Conservation (phyloP, 2,113 vertebrate species). For the Donacobius atricapilla region DNA sequence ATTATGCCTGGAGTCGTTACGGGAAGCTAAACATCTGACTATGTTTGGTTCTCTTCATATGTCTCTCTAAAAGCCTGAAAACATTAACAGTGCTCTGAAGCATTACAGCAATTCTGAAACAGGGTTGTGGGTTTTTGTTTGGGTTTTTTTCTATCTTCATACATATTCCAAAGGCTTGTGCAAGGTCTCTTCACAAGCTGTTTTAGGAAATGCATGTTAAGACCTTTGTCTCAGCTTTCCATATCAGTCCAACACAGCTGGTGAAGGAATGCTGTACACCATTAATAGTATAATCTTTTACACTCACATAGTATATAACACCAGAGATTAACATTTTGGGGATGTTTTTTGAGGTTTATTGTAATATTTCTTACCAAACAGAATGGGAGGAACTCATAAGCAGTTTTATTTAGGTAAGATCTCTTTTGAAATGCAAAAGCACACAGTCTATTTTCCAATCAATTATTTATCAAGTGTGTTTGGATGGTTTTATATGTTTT, state of each 20-base stretch:
- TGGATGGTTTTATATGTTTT: neutral
- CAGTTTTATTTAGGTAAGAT: neutral
- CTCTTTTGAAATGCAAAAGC: neutral
- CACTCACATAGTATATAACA: neutral
- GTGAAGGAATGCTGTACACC: neutral
- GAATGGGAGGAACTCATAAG: neutral
- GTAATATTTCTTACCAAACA: neutral
- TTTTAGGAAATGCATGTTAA: neutral
- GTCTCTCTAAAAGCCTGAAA: neutral
- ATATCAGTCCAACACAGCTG: neutral
- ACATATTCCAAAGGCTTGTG: neutral
- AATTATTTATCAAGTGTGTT: neutral
- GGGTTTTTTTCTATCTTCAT: neutral
- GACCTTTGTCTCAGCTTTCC: neutral
- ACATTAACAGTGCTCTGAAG: neutral
- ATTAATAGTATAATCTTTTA: neutral
- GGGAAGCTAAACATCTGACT: neutral
- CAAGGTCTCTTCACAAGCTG: neutral
- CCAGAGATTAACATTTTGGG: neutral
- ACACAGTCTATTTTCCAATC: neutral
- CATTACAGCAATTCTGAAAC: neutral
- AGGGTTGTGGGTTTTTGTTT: no score
- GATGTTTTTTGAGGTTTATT: neutral
- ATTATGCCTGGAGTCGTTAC: neutral
- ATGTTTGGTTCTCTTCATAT: neutral